phyloP scores from a whole-genome alignment of 2,797 vertebrate species.

The Trematomus bernacchii region DNA sequence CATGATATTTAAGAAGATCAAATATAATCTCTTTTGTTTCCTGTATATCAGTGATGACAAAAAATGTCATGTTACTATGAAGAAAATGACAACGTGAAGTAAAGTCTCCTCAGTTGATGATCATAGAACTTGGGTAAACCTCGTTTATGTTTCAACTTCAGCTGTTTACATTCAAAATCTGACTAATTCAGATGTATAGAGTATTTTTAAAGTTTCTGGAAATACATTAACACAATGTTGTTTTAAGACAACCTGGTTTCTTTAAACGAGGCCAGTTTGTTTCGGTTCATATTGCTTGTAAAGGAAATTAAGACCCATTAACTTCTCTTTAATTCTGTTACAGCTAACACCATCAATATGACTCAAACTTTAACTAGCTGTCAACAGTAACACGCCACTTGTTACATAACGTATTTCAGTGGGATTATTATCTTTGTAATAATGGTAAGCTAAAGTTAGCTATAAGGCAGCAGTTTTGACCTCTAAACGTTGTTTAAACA shows the following conservation, averaged over 20 bases:
- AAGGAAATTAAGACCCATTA: too few species aligned
- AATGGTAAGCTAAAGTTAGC: conserved; percentile 19
- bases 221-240: neutral
- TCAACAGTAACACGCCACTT: neutral
- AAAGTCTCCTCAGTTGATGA: neutral
- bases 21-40: neutral
- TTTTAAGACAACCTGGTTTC: neutral
- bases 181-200: neutral
- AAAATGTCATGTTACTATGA: neutral
- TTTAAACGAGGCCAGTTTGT: too few species aligned
- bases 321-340: too few species aligned
- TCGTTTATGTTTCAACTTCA: neutral
- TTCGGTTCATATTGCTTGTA: too few species aligned
- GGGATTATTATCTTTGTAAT: neutral
- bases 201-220: neutral
- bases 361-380: neutral
- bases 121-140: neutral
- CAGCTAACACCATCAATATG: neutral
- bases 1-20: conserved; percentile 13
- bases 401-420: neutral
- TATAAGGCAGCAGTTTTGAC: conserved; percentile 35
- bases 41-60: neutral
- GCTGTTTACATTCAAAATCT: neutral
- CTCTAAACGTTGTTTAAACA: conserved; percentile 16
- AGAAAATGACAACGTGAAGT: neutral